Conservation (phyloP, 2,888 invertebrate genomes). For the Chalcosyrphus nemorum region DNA sequence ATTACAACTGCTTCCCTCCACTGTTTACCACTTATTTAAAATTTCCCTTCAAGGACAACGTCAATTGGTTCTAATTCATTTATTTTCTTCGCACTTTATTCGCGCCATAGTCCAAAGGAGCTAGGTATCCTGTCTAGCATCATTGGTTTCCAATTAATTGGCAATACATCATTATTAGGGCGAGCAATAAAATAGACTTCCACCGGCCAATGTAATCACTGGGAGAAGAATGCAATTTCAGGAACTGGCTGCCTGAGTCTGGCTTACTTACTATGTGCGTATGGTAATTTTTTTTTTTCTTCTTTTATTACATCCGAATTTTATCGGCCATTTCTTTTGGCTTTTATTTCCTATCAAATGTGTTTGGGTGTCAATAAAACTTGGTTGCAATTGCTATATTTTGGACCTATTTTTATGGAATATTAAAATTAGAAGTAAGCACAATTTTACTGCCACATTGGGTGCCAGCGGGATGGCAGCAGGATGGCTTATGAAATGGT, state of each 20-base stretch:
- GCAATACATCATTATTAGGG: neutral
- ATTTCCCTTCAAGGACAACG: neutral
- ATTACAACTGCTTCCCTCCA: too few species aligned
- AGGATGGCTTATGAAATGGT: neutral
- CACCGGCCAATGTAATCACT: neutral
- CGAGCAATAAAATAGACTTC: neutral
- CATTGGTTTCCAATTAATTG: constrained; percentile 10
- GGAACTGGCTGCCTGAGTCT: neutral
- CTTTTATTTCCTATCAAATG: constrained; percentile 16
- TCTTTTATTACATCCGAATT: constrained; percentile 20
- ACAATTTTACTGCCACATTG: constrained; percentile 11
- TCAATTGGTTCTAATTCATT: neutral
- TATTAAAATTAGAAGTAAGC: constrained; percentile 48
- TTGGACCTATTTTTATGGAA: constrained; percentile 39
- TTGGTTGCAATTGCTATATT: constrained; percentile 33
- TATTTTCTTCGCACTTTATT: neutral
- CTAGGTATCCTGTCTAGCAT: neutral
- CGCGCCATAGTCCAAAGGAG: too few species aligned
- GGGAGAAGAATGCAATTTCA: neutral
- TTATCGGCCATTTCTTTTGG: constrained; percentile 35
- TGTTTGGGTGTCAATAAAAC: constrained; percentile 53
- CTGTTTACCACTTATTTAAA: neutral
- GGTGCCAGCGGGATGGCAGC: neutral
- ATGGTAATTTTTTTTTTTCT: too few species aligned
- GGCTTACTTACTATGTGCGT: neutral